Percentiles rank a stretch among this genome's conserved stretches.
These are phyloP conservation scores for Bergia sp. DNA, from an alignment of 92 coral and sea anemone genomes.

Conservation along the genomic window DNA sequence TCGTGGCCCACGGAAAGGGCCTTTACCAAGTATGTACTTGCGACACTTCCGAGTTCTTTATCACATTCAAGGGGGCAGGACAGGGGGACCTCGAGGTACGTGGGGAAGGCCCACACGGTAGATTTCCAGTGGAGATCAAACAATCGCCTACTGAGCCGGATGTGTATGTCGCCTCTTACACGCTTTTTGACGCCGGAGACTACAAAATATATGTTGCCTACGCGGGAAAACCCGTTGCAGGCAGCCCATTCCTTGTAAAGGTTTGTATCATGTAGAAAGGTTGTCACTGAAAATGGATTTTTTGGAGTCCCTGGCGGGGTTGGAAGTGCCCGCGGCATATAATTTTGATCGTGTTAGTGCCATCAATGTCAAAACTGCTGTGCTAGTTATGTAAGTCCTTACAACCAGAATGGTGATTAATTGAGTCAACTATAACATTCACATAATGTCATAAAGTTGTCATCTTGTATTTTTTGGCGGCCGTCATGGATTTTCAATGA, in stretches of 20 bases:
- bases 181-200: conserved; percentile 81
- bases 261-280: conserved; percentile 19
- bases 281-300: too few relatives aligned
- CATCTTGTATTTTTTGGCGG: too few relatives aligned
- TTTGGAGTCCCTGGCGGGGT: too few relatives aligned
- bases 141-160: conserved; percentile 80
- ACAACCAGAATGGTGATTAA: too few relatives aligned
- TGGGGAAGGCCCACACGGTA: conserved; percentile 93
- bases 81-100: conserved; percentile 84
- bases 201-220: conserved; percentile 88
- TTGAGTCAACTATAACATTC: too few relatives aligned
- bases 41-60: conserved; percentile 67
- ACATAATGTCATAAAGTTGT: too few relatives aligned
- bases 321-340: too few relatives aligned
- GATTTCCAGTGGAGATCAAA: conserved; percentile 80
- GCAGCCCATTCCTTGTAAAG: conserved; percentile 92
- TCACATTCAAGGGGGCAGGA: conserved; percentile 89
- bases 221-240: conserved; percentile 81
- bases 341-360: too few relatives aligned
- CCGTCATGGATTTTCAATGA: too few relatives aligned
- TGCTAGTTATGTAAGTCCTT: too few relatives aligned
- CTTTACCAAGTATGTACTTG: conserved; percentile 58
- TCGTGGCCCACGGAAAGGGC: conserved; percentile 92
- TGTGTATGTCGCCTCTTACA: conserved; percentile 83
- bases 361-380: too few relatives aligned